These are phyloP conservation scores for Empidonax traillii DNA, from an alignment of 2,113 vertebrate species.

Conservation along the genomic window DNA sequence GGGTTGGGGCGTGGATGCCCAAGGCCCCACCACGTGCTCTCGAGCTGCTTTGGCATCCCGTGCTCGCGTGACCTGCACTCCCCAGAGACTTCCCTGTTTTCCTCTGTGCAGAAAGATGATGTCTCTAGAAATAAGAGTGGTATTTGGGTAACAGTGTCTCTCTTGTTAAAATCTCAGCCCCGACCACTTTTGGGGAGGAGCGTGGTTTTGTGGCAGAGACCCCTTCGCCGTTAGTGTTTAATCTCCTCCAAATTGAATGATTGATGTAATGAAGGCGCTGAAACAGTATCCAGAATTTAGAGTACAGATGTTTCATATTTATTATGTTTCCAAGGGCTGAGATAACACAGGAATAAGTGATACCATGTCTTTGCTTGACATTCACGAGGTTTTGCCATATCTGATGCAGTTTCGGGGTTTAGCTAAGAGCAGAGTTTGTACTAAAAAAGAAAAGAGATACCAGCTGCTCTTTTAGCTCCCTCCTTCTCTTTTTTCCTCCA, in stretches of 20 bases:
- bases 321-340: conserved; percentile 44
- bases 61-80: conserved; percentile 60
- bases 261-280: not conserved
- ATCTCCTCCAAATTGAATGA: conserved; percentile 1
- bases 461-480: conserved; percentile 1
- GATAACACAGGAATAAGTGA: conserved; percentile 41
- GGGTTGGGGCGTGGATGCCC: conserved; percentile 64
- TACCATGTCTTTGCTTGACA: conserved; percentile 48
- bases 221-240: not conserved
- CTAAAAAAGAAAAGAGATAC: not conserved
- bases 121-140: conserved; percentile 35
- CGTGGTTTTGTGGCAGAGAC: not conserved
- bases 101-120: conserved; percentile 49
- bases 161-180: not conserved
- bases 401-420: conserved; percentile 39
- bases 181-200: not conserved
- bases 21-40: conserved; percentile 66
- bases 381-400: conserved; percentile 18
- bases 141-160: not conserved
- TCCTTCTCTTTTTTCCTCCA: not conserved
- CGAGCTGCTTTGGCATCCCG: conserved; percentile 66
- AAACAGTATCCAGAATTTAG: conserved; percentile 35
- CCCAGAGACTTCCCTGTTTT: conserved; percentile 60
- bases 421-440: conserved; percentile 25
- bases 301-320: conserved; percentile 47